phyloP scores from a whole-genome alignment of 2,797 vertebrate genomes.

The Sebastes aleutianus region DNA sequence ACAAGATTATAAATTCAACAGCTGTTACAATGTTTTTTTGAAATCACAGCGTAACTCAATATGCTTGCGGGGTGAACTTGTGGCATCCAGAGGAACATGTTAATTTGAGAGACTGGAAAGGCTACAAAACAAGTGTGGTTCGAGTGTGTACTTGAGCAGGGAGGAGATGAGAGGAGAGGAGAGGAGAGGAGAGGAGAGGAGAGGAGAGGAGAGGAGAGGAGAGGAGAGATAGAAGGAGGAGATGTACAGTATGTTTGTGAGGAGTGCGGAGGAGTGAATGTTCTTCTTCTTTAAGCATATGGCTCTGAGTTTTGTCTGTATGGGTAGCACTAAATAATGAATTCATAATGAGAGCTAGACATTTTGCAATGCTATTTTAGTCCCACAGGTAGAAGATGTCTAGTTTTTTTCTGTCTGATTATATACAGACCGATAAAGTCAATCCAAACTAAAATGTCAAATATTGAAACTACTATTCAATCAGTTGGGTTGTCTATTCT shows the following conservation, averaged over 20 bases:
- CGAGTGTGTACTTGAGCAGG: neutral
- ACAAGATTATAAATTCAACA: slow-evolving; percentile 59
- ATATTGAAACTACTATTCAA: neutral
- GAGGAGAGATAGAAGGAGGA: neutral
- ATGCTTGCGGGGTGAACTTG: slow-evolving; percentile 39
- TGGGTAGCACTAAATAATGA: slow-evolving; percentile 65
- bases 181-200: neutral
- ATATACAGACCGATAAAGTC: neutral
- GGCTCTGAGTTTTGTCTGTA: slow-evolving; percentile 54
- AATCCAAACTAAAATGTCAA: neutral
- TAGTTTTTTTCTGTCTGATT: neutral
- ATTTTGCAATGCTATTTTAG: slow-evolving; percentile 23
- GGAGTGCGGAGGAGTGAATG: slow-evolving; percentile 18
- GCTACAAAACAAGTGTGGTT: slow-evolving; percentile 6
- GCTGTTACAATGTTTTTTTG: slow-evolving; percentile 31
- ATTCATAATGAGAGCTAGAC: slow-evolving; percentile 56
- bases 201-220: neutral
- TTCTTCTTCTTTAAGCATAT: slow-evolving; percentile 53
- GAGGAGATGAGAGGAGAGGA: slow-evolving; percentile 12
- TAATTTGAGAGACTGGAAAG: slow-evolving; percentile 21
- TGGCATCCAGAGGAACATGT: slow-evolving; percentile 33
- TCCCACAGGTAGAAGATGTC: slow-evolving; percentile 29
- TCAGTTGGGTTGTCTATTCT: neutral
- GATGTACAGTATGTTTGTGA: slow-evolving; percentile 37
- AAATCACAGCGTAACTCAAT: slow-evolving; percentile 20